Evolutionary conservation across 2,888 invertebrate genomes (phyloP), one percentile per base, ranked within the genome.

Genomic region (Odontomyia ornata): DNA sequence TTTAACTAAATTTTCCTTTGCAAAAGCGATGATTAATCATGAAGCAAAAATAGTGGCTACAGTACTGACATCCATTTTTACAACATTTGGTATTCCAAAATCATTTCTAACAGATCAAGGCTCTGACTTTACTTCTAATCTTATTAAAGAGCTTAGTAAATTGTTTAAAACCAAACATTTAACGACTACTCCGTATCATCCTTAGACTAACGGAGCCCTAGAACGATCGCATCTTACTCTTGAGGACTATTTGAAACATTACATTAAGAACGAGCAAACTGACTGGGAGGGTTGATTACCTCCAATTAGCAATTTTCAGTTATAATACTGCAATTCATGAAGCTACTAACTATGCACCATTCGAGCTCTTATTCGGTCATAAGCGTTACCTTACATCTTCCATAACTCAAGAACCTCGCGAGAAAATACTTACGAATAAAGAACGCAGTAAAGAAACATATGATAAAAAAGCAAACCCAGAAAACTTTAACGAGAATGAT

Each of bases 1-100:
- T 77, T 73, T 83, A 9, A 82, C 83, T 0, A 84, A 85, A 82
- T 85, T 80, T 78, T 81, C 82, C 9, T 78, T 81, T 77, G 83
- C 83, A 13, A 80, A 79, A 56, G 76, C 83, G 0, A 78, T 85
- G 7, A 81, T 80, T 4, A 83, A 84, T 80, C 82, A 76, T 52
- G 76, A 84, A 80, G 81, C 85, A 0, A 28, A 56, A 28, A 84
- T 83, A 0, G 80, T 84, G 7, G 83, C 84, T 65, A 36, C 13
- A 30, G 1, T 15, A 15, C 65, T 73, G 5, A 7, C 25, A 65
- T 21, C 7, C 9, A 25, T 65, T 30, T 25, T 65, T 21, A 65
- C 30, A 3, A 13, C 9, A 3, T 65, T 65, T 30, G 65, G 65
- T 4, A 65, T 80, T 82, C 21, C 65, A 4, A 81, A 43, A 23